Evolutionary conservation across 2,113 vertebrate genomes (phyloP), one percentile per base, ranked within the genome.

Genomic region (Coreoperca whiteheadi): DNA sequence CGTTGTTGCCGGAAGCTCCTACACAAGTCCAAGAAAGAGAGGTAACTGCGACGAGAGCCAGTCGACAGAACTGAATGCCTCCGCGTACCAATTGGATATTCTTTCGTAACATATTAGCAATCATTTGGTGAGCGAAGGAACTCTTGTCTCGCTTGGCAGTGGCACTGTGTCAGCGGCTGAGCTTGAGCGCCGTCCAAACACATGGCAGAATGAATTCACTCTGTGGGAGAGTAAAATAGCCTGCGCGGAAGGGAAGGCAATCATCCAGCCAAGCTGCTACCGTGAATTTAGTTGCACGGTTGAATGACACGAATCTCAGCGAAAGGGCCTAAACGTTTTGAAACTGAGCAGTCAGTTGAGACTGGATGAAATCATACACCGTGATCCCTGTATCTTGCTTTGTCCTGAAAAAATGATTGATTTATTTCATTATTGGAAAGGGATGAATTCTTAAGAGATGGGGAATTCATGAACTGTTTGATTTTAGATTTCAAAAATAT

Each of bases 241-340:
- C 78, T 56, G 87, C 37, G 76, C 79, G 75, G 74, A 89, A 66
- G 66, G 41, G 82, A 74, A 77, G 93, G 91, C 93, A 92, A 60
- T 23, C 68, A 34, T 93, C 91, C 93, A 94, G 87, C 65, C 91
- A 94, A 94, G 87, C 92, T 93, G 92, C 92, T 79, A 66, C 71
- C 83, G 76, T 41, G 41, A 85, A 82, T 88, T 68, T 69, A 81
- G 63, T 68, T 67, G 80, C 79, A 83, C 82, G 23, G 74, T 70
- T 80, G 82, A 85, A 86, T 60, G 71, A 86, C 82, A 75, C 7
- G 54, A 82, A 78, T 75, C 73, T 86, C 53, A 53, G 30, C 30
- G 57, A 82, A 81, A 68, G 57, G 23, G 39, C 79, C 8, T 61
- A 65, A 64, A 77, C 34, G 16, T 41, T 73, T 66, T 53, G 64